Base-by-base conservation (phyloP, 2,113 vertebrate genomes). In the Prinia subflava region DNA sequence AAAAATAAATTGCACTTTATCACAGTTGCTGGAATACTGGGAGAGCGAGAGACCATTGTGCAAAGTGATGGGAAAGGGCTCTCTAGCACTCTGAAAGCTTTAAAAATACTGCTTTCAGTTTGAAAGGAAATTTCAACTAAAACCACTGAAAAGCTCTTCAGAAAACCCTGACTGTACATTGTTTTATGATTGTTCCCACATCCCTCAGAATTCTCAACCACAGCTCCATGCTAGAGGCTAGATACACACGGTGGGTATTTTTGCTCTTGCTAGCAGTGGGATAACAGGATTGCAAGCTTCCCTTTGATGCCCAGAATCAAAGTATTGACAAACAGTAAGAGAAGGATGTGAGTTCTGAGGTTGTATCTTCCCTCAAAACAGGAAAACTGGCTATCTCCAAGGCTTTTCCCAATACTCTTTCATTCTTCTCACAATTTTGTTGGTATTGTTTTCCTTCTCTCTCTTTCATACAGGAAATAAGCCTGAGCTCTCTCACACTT, bases 221-320 rank as follows among this genome's bases (percentile, higher is more conserved):
- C 87, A 84, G 65, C 73, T 76, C 65, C 6, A 1, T 80, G 15
- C 83, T 75, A 25, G 69, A 84, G 68, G 83, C 80, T 77, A 25
- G 25, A 76, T 49, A 44, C 22, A 31, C 44, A 64, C 44, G 19
- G 42, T 77, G 35, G 56, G 69, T 68, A 68, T 70, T 92, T 81
- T 83, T 70, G 59, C 5, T 89, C 64, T 89, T 41, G n/a, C 79
- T 88, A 57, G 56, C 68, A 92, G 88, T 46, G 75, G 82, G 74
- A 50, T 13, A 67, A 42, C 47, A 83, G 60, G 76, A 92, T 90
- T 87, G 64, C 2, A 10, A 90, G 33, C 19, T 67, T 67, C 24
- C 31, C 56, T 91, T 93, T 94, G 39, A 91, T 94, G 56, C 78
- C 30, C 76, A 75, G 62, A 94, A 78, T 81, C 56, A 63, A 93